Evolutionary conservation across 2,797 vertebrate species (phyloP), one percentile per base, ranked within the genome.

Genomic region (Synanceia verrucosa): DNA sequence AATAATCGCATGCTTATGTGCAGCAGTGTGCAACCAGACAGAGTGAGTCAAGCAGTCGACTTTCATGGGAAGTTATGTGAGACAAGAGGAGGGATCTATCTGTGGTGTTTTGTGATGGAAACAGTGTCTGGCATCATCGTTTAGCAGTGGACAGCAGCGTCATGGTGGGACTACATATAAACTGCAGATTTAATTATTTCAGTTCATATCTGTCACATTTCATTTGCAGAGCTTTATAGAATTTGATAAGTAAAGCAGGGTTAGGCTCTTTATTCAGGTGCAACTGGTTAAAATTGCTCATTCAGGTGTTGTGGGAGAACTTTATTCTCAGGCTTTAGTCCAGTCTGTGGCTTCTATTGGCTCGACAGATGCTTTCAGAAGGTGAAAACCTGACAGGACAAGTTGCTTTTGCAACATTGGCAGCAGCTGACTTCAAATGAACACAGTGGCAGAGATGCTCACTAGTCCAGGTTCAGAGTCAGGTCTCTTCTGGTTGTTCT

Each of bases 1-100:
- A 71, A 77, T 79, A 60, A 74, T 47, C 10, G 13, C 16, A 37
- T 44, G 51, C 55, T 80, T 59, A 73, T 67, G 26, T 61, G 43
- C 13, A 31, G 34, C 59, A 47, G 34, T 24, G n/a, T 46, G 21
- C 43, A 65, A 23, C 11, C 39, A 47, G 19, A 19, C 14, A 3
- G 36, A 21, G 59, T 41, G 9, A 65, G 37, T 57, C 58, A 72
- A 26, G 29, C n/a, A 12, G 48, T 44, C 39, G 59, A 26, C 58
- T 70, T 73, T 63, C 56, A 71, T 18, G 48, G 50, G 4, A 9
- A n/a, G 19, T 56, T 66, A 47, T 31, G 16, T 52, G 26, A 19
- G 50, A 21, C 19, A 4, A 31, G 29, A 31, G 34, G 3, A 12
- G 13, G 46, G 21, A 36, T 16, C 4, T 37, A n/a, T 46, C 13